phyloP scores from a whole-genome alignment of 2,888 invertebrate genomes.

The Orthonevra nobilis region DNA sequence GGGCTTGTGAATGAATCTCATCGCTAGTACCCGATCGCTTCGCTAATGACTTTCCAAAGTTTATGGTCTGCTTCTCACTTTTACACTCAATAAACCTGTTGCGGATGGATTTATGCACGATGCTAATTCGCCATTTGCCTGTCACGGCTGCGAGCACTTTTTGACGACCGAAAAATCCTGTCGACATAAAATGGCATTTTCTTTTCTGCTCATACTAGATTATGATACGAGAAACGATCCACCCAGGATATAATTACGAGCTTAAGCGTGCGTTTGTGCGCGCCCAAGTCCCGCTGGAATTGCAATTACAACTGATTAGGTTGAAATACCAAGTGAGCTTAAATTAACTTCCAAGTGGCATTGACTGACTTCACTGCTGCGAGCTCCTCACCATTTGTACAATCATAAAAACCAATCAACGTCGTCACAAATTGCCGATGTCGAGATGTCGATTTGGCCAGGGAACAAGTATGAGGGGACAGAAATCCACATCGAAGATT shows the following conservation, averaged over 20 bases:
- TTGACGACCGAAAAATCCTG: constrained; percentile 40
- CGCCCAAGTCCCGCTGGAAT: constrained; percentile 42
- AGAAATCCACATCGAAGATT: constrained; percentile 49
- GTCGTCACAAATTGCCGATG: constrained; percentile 70
- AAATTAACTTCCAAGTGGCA: constrained; percentile 63
- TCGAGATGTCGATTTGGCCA: constrained; percentile 54
- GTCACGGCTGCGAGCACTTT: constrained; percentile 1
- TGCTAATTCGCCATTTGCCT: too few species aligned
- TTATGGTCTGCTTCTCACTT: constrained; percentile 52
- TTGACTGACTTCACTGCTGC: constrained; percentile 29
- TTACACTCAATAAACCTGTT: constrained; percentile 34
- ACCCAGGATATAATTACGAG: constrained; percentile 26
- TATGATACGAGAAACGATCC: constrained; percentile 47
- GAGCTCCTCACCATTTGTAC: constrained; percentile 64
- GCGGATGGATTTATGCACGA: too few species aligned
- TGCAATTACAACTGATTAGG: constrained; percentile 70
- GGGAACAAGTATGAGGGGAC: constrained; percentile 17
- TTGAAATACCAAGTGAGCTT: constrained; percentile 58
- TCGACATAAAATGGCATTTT: too few species aligned
- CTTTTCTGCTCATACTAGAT: too few species aligned
- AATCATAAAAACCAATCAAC: constrained; percentile 71
- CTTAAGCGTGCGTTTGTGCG: background rate
- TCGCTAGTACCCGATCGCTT: background rate
- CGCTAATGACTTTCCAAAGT: constrained; percentile 51
- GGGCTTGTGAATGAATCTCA: constrained; percentile 29